Base-by-base conservation (phyloP, 2,113 vertebrate genomes). In the Alouatta palliata region DNA sequence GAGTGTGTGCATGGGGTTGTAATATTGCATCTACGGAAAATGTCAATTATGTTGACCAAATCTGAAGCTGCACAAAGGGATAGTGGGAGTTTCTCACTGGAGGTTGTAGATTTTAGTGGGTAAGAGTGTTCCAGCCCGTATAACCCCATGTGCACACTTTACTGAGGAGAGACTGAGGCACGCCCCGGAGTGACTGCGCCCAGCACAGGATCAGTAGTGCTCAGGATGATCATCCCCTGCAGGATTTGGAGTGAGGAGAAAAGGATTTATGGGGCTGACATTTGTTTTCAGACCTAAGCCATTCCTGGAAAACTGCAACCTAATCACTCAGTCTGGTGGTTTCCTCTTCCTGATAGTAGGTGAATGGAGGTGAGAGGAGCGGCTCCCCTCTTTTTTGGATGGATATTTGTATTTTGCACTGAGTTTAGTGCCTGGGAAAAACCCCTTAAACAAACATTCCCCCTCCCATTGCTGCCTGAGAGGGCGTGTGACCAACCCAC, bases 391-490 rank as follows among this genome's bases (percentile, higher is more conserved):
- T 37, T 37, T 73, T 85, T 20, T 45, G 21, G 87, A 10, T n/a
- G 23, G 19, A 14, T 86, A 54, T 93, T 80, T 23, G 1, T 56
- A 20, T 58, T 68, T 73, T 75, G 6, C 43, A 27, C 49, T 81
- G 52, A 16, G 1, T 21, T 64, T 35, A 40, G 70, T 88, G 3
- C 73, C 91, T 68, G 66, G 66, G 54, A 61, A 64, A 61, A 47
- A 76, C 30, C 30, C 70, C 35, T 95, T 80, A 92, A 96, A 84
- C 84, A 92, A 95, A 96, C 54, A 45, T 79, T 96, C 40, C 40
- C 76, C 35, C n/a, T 87, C 27, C n/a, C 21, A 9, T 94, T 54
- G n/a, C 49, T 88, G 47, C 35, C 19, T 0, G 10, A 35, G 90
- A 87, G 43, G 56, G 12, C 27, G 2, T 47, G 76, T 94, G 96